Evolutionary conservation across 2,888 invertebrate genomes (phyloP), one percentile per base, ranked within the genome.

Genomic region (Blera fallax): DNA sequence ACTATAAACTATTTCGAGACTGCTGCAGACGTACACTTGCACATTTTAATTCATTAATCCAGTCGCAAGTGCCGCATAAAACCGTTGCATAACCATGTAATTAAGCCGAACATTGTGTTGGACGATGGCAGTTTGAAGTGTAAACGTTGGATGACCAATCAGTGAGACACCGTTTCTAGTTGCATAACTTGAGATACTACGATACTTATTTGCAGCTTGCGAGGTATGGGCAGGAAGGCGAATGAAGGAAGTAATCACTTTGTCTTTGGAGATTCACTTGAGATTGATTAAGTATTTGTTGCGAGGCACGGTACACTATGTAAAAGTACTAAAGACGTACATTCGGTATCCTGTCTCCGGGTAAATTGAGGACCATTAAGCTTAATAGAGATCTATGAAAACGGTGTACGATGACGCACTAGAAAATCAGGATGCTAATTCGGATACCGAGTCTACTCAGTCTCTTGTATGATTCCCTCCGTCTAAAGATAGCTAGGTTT

Each of bases 141-240:
- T 21, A 16, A 11, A n/a, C 29, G 45, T 50, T 27, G 60, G 72
- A 37, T 73, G 73, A 73, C 73, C 62, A 73, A 62, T 52, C 40
- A 73, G 18, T 3, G 40, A 18, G 60, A 40, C 62, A 37, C 11
- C 24, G 56, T 43, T 40, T 58, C 45, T 40, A 50, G 58, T 72
- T 73, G 6, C 27, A 52, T 52, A 60, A 62, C 27, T 64, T 21
- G 32, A 48, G 32, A 29, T 48, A 5, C 14, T 5, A 18, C 21
- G 48, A 21, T 21, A 40, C 14, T 40, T 14, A 14, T 14, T 6
- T 6, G 40, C 1, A 11, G 11, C 40, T 40, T 40, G 40, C n/a
- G 5, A 14, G 14, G 14, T 6, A n/a, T 3, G 14, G n/a, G 37
- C 11, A 14, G 40, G n/a, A 14, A 16, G 21, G 8, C 1, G 1